A percentile compares a stretch with the other conserved stretches of the same genome.
Evolutionary conservation across 1,140 invertebrate species (phyloP).

Genomic region (Cydia strobilella): DNA sequence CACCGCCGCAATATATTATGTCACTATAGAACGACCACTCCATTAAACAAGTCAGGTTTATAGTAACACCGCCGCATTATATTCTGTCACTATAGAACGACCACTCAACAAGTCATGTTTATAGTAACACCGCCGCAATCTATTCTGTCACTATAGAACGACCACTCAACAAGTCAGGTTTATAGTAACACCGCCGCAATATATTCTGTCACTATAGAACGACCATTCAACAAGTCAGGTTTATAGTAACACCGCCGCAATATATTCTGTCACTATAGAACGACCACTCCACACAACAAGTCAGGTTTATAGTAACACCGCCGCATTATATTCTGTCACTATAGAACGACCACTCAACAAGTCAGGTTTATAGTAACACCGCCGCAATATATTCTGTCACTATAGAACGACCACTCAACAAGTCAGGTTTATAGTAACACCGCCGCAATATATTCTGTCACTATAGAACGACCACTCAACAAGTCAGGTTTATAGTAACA

Average conservation of each 20-base stretch:
- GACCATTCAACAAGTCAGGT: background rate
- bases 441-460: too few species aligned
- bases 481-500: background rate
- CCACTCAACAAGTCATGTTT: background rate
- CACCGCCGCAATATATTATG: too few species aligned
- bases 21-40: background rate
- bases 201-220: too few species aligned
- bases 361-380: background rate
- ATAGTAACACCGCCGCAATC: too few species aligned
- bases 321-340: too few species aligned
- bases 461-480: background rate
- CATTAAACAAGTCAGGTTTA: background rate
- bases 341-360: background rate
- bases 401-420: background rate
- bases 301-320: background rate
- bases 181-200: background rate
- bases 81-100: too few species aligned
- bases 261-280: too few species aligned
- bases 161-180: background rate
- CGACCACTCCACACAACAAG: background rate
- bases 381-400: too few species aligned
- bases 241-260: background rate
- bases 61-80: too few species aligned
- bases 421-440: background rate
- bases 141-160: too few species aligned